Base-by-base conservation (phyloP, 1,140 invertebrate species). In the Ceratosolen fusciceps region DNA sequence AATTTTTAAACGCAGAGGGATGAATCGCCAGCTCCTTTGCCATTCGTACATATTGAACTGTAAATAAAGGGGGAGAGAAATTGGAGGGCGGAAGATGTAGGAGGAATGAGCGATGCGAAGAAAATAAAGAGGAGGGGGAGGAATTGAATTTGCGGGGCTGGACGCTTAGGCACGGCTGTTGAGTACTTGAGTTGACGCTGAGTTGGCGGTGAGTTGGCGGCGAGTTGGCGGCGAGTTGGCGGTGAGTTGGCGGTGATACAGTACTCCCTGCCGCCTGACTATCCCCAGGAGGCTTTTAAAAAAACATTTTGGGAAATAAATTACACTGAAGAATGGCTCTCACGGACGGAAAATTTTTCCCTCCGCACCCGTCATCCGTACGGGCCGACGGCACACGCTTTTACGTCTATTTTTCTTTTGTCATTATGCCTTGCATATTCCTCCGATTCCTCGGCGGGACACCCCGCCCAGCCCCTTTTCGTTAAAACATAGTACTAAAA, bases 401-500 rank as follows among this genome's bases (percentile, higher is more conserved):
- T n/a, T n/a, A n/a, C n/a, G n/a, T n/a, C n/a, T n/a, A n/a, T n/a
- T n/a, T n/a, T n/a, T 52, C 37, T 52, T 67, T 39, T n/a, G 26
- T 71, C 67, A 29, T 77, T 31, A 68, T 4, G 39, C 37, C 67
- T 7, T 26, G 14, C 49, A 70, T 77, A 56, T 77, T 77, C 75
- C 54, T 54, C 34, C 10, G 34, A 43, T 77, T 68, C 34, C 26
- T 52, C 34, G 31, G 47, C 60, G 14, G 14, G 26, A 52, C 80
- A 58, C 47, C 52, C 21, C 26, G 62, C 56, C 49, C 14, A 24
- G 56, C 58, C 49, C 16, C 70, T 39, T 31, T 62, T 5, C 39
- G 54, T 43, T 24, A 49, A 37, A 72, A 34, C 77, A 34, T 24
- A 24, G 24, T 75, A 82, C 82, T 83, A 70, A 84, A 84, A 83